Base-by-base conservation (phyloP, 2,113 vertebrate species). In the Gracilinanus agilis region DNA sequence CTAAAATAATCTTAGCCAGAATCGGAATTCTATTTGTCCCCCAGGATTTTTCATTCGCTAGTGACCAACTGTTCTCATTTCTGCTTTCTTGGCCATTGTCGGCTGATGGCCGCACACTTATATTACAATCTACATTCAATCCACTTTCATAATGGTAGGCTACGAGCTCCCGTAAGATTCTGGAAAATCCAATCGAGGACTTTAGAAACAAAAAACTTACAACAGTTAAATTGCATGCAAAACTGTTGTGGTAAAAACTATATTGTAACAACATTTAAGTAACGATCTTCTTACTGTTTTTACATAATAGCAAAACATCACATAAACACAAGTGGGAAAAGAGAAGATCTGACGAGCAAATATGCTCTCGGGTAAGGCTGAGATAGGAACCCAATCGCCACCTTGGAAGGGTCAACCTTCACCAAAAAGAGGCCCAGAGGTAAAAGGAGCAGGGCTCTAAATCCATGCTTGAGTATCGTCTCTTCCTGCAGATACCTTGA, bases 1-100 rank as follows among this genome's bases (percentile, higher is more conserved):
- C 34, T 9, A 83, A 75, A 83, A 83, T 83, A 93, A 94, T 92
- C 58, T 58, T n/a, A 96, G 92, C 13, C 12, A 90, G 56, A 94
- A 94, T 90, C 67, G 88, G 83, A 96, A 95, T 55, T 91, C 91
- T 88, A 95, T 55, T 92, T 94, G 24, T 40, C 61, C 61, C 44
- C 34, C 96, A 95, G 55, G 56, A 93, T 88, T 95, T 93, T 91
- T 95, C 93, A 92, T 90, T 94, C 12, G 90, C 95, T 90, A 88
- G 53, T 67, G 9, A 27, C 44, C 25, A 93, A 90, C 12, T 96
- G 92, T 67, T 88, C n/a, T 96, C 88, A 92, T 23, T 90, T 89
- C 92, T 44, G 49, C 12, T 92, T 91, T 95, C 67, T 92, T 94
- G 95, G 56, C 95, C 88, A 55, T 89, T 3, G 58, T 91, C 94